Evolutionary conservation across 2,888 invertebrate genomes (phyloP).

Genomic region (Melolontha melolontha): DNA sequence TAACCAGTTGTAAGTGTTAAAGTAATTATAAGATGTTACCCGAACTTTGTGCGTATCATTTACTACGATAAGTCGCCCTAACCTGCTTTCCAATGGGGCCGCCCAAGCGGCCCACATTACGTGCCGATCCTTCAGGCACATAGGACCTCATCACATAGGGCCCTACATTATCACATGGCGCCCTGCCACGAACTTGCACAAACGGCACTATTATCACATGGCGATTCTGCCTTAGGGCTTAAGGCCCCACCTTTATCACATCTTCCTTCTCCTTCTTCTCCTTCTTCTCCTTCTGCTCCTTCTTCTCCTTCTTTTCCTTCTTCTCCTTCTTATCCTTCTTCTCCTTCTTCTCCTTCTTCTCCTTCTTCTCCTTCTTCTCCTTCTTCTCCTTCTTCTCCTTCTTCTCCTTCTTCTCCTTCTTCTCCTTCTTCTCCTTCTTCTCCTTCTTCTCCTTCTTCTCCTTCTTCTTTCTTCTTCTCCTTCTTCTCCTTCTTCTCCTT

Average conservation of each 20-base stretch:
- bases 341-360: slow-evolving; percentile 49
- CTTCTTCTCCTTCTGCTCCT: slow-evolving; percentile 37
- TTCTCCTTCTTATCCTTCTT: slow-evolving; percentile 26
- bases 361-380: slow-evolving; percentile 41
- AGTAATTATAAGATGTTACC: too few relatives aligned
- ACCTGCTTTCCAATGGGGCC: too few relatives aligned
- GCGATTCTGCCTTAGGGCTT: too few relatives aligned
- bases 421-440: slow-evolving; percentile 10
- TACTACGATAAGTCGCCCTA: too few relatives aligned
- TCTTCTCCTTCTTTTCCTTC: slow-evolving; percentile 19
- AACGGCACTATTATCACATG: too few relatives aligned
- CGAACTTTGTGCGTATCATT: too few relatives aligned
- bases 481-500: slow-evolving; percentile 1
- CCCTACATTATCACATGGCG: too few relatives aligned
- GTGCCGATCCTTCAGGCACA: too few relatives aligned
- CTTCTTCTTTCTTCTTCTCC: slow-evolving; percentile 21
- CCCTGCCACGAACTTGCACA: too few relatives aligned
- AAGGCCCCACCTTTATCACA: slow-evolving; percentile 13
- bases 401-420: slow-evolving; percentile 45
- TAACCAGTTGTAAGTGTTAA: too few relatives aligned
- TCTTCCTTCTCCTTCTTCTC: slow-evolving; percentile 41
- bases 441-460: slow-evolving; percentile 29
- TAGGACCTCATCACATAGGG: too few relatives aligned
- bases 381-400: slow-evolving; percentile 40
- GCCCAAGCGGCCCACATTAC: too few relatives aligned